A percentile compares a stretch with the other conserved stretches of the same genome.
Evolutionary conservation across 1,140 invertebrate species (phyloP).

Genomic region (Sycophaga agraensis): DNA sequence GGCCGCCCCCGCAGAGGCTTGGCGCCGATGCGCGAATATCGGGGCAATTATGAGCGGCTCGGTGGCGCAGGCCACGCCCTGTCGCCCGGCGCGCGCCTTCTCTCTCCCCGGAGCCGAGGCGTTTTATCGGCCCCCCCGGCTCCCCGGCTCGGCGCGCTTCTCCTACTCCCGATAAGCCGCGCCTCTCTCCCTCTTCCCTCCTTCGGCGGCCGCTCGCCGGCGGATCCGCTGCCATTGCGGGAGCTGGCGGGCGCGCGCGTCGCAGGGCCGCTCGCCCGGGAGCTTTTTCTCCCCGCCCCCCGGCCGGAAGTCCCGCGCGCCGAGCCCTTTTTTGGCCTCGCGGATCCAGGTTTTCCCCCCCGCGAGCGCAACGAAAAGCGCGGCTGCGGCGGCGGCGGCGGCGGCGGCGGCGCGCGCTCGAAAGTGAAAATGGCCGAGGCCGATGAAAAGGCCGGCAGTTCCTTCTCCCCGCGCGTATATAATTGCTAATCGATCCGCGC

Average conservation of each 20-base stretch:
- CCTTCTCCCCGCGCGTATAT: not conserved
- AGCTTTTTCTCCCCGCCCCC: not conserved
- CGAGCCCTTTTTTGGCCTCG: slow-evolving; percentile 2
- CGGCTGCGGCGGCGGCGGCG: too few relatives aligned
- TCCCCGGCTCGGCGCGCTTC: not conserved
- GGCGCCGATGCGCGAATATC: too few relatives aligned
- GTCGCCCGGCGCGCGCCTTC: not conserved
- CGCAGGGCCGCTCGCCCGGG: not conserved
- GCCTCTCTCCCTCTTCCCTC: slow-evolving; percentile 15
- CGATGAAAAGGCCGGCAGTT: slow-evolving; percentile 16
- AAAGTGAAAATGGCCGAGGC: too few relatives aligned
- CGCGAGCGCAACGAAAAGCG: not conserved
- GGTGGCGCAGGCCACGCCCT: slow-evolving; percentile 16
- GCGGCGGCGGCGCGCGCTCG: not conserved
- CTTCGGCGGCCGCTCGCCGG: not conserved
- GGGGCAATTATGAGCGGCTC: too few relatives aligned
- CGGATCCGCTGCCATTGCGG: too few relatives aligned
- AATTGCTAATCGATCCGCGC: slow-evolving; percentile 26
- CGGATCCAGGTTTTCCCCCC: not conserved
- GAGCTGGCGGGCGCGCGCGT: too few relatives aligned
- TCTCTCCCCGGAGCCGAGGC: not conserved
- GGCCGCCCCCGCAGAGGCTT: too few relatives aligned
- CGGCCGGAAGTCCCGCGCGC: not conserved
- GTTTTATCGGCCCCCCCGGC: slow-evolving; percentile 2
- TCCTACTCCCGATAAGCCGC: not conserved